Percentiles rank a stretch among this genome's conserved stretches.
Conservation (phyloP, 2,888 invertebrate genomes). For the Habrosyne pyritoides region DNA sequence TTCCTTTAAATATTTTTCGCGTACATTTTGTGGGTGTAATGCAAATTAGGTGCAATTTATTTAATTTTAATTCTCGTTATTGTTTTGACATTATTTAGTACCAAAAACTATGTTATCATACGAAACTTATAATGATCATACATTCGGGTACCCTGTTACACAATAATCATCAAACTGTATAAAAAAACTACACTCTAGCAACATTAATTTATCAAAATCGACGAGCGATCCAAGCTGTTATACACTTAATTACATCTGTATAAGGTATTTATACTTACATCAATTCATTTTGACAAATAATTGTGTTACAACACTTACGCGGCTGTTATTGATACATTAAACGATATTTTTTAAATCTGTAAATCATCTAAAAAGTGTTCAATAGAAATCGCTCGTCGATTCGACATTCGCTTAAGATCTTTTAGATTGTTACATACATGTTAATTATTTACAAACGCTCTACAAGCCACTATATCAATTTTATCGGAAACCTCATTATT, state of each 20-base stretch:
- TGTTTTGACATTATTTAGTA: conserved; percentile 15
- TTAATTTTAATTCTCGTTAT: conserved; percentile 1
- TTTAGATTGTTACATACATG: conserved; percentile 5
- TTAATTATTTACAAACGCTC: conserved; percentile 3
- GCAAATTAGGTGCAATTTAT: not conserved
- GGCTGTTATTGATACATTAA: not conserved
- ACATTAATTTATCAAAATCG: conserved; percentile 27
- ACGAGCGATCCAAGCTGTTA: conserved; percentile 1
- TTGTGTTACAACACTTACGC: not conserved
- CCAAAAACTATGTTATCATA: conserved; percentile 17
- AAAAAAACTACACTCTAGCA: conserved; percentile 52
- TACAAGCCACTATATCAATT: not conserved
- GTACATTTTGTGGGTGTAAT: not conserved
- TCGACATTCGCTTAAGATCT: not conserved
- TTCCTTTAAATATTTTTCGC: no score
- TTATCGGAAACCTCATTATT: not conserved
- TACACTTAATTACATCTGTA: not conserved
- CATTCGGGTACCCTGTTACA: conserved; percentile 56
- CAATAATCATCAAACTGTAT: conserved; percentile 48
- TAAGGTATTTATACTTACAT: not conserved
- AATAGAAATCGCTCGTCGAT: not conserved
- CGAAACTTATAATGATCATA: conserved; percentile 17
- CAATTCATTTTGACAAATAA: not conserved
- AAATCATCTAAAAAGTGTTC: not conserved
- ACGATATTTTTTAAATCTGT: not conserved